Evolutionary conservation across 2,113 vertebrate genomes (phyloP).

Genomic region (Pachyramphus minor): DNA sequence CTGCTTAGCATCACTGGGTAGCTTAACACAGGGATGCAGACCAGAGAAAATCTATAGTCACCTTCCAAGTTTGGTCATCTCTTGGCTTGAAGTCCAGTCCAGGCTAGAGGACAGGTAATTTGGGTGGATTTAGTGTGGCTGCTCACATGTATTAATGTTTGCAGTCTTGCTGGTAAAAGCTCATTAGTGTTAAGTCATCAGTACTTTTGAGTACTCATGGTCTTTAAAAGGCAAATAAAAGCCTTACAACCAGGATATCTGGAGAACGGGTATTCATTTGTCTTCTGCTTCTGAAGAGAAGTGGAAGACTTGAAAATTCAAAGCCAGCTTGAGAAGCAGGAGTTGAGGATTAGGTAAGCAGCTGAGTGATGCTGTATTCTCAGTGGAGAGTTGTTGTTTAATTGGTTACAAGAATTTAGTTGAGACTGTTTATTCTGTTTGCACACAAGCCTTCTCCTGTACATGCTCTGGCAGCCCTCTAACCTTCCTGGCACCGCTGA

Average conservation of each 20-base stretch:
- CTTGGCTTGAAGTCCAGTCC: background rate
- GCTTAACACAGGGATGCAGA: background rate
- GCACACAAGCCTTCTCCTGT: background rate
- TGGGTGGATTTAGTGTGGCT: background rate
- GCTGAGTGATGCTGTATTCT: background rate
- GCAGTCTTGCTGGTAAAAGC: background rate
- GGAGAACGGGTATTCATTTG: background rate
- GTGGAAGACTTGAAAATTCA: background rate
- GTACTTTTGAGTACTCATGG: background rate
- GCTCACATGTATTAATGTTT: background rate
- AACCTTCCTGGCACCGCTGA: background rate
- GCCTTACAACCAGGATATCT: background rate
- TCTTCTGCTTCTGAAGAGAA: background rate
- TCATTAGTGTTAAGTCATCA: background rate
- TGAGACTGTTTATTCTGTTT: background rate
- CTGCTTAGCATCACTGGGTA: conserved; percentile 4
- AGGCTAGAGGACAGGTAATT: background rate
- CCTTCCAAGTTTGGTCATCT: background rate
- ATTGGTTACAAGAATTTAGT: conserved; percentile 7
- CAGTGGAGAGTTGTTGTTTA: background rate
- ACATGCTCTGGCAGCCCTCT: background rate
- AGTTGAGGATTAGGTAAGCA: background rate
- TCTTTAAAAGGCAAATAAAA: background rate
- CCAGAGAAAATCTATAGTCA: background rate
- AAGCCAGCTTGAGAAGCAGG: background rate